phyloP scores from a whole-genome alignment of 2,888 invertebrate genomes.

The Tiliacea citrago region DNA sequence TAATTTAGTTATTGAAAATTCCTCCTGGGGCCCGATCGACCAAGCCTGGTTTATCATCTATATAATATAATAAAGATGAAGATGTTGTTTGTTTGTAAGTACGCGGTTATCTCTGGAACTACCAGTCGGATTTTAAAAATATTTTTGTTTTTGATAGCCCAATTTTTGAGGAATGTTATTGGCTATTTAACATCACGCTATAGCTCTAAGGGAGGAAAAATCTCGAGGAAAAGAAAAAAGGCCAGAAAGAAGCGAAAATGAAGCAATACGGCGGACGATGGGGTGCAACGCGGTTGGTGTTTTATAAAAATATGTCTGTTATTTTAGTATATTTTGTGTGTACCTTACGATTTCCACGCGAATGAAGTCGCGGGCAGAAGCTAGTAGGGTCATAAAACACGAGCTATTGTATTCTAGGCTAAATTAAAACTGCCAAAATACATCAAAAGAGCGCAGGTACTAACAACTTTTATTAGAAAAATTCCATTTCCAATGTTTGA shows the following conservation, averaged over 20 bases:
- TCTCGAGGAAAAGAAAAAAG: not conserved
- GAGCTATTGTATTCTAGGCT: conserved; percentile 30
- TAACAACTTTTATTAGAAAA: conserved; percentile 60
- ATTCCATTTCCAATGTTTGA: conserved; percentile 61
- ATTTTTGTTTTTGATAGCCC: not conserved
- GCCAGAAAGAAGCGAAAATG: not conserved
- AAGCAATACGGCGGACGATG: not conserved
- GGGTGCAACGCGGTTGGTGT: not conserved
- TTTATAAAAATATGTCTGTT: not conserved
- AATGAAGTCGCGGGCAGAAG: not conserved
- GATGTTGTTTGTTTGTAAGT: not conserved
- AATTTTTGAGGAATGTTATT: not conserved
- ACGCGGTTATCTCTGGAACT: not conserved
- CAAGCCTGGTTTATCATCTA: conserved; percentile 11
- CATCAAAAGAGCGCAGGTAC: conserved; percentile 40
- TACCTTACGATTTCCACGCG: not conserved
- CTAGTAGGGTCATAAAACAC: conserved; percentile 18
- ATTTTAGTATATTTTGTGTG: not conserved
- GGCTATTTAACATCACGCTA: not conserved
- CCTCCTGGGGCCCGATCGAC: conserved; percentile 30
- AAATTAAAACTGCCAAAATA: conserved; percentile 38
- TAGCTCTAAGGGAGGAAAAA: not conserved
- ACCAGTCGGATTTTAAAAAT: too few species aligned
- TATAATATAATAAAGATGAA: not conserved
- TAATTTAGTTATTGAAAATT: conserved; percentile 61